phyloP scores from a whole-genome alignment of 2,113 vertebrate species.

The Ifrita kowaldi region DNA sequence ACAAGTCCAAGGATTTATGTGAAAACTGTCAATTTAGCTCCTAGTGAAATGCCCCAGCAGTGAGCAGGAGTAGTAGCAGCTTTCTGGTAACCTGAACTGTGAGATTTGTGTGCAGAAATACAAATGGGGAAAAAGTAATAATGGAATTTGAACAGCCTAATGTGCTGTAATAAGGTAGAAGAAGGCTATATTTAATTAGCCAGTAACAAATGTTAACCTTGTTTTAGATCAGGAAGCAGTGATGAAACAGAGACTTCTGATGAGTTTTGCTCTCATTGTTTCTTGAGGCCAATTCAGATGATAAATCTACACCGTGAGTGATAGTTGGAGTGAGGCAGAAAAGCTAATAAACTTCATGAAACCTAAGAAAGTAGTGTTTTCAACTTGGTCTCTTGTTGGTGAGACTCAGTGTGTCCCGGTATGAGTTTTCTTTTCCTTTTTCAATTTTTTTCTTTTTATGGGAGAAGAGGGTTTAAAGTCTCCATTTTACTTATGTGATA shows the following conservation, averaged over 20 bases:
- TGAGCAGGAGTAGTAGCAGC: background rate
- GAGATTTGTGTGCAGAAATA: background rate
- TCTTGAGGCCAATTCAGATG: background rate
- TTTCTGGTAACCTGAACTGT: background rate
- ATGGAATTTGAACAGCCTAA: background rate
- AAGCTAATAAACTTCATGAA: background rate
- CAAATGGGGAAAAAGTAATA: background rate
- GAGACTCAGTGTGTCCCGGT: background rate
- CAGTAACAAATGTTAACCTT: background rate
- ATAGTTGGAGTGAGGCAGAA: background rate
- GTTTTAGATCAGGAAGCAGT: background rate
- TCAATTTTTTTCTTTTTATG: background rate
- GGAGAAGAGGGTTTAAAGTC: background rate
- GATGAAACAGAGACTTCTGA: background rate
- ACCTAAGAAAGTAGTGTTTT: background rate
- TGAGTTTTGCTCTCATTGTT: background rate
- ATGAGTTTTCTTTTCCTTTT: background rate
- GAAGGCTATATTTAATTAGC: background rate
- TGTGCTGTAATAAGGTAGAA: background rate
- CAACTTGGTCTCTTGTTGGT: background rate
- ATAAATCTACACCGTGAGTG: background rate
- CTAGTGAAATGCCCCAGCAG: background rate
- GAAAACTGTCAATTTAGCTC: background rate
- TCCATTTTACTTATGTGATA: background rate
- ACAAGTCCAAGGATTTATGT: background rate